Conservation (phyloP, 2,888 invertebrate species). For the Perithous albicinctus region DNA sequence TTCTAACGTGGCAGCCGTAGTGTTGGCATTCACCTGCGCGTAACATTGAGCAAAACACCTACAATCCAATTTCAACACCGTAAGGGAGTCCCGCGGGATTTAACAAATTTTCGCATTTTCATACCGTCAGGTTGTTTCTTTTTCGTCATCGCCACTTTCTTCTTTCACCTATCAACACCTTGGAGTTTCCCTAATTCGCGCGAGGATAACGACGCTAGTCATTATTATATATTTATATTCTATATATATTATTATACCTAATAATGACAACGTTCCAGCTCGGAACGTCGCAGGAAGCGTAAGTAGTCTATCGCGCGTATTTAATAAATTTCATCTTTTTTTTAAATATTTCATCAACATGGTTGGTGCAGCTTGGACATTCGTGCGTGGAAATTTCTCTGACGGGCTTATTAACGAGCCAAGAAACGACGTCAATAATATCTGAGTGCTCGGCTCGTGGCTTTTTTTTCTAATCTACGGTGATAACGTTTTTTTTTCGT, state of each 20-base stretch:
- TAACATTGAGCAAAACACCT: conserved; percentile 52
- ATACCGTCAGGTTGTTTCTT: background rate
- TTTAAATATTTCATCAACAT: conserved; percentile 38
- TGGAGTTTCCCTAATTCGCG: conserved; percentile 21
- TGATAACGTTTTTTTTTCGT: conserved; percentile 30
- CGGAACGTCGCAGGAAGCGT: conserved; percentile 54
- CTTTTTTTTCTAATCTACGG: conserved; percentile 40
- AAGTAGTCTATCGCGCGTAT: conserved; percentile 55
- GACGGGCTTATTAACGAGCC: conserved; percentile 28
- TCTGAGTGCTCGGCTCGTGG: conserved; percentile 43
- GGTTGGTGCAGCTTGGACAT: conserved; percentile 61
- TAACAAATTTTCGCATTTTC: conserved; percentile 20
- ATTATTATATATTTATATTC: conserved; percentile 20
- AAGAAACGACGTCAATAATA: conserved; percentile 53
- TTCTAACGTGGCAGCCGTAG: conserved; percentile 20
- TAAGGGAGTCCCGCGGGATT: conserved; percentile 16
- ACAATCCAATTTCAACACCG: conserved; percentile 36
- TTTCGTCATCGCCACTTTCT: conserved; percentile 11
- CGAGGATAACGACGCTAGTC: conserved; percentile 35
- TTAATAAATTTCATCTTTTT: conserved; percentile 25
- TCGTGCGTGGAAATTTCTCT: conserved; percentile 58
- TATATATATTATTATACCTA: conserved; percentile 42
- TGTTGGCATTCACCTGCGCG: conserved; percentile 17
- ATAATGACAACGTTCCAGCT: conserved; percentile 41
- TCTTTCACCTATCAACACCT: conserved; percentile 11